Percentiles rank a stretch among this genome's conserved stretches.
Conservation (phyloP, 2,113 vertebrate genomes). For the Felis catus region F.catus_Fca126_mat1.0 CM031417.1:18471001-18471500, state of each 20-base stretch:
- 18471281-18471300: conserved; percentile 1
- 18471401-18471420: conserved; percentile 70
- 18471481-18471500: conserved; percentile 73
- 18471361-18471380: conserved; percentile 74
- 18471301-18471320: conserved; percentile 42
- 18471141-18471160: background rate
- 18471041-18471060: fast-evolving
- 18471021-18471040: background rate
- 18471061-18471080: background rate
- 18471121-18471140: background rate
- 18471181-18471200: background rate
- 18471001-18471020: background rate
- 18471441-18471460: conserved; percentile 66
- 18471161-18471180: background rate
- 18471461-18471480: background rate
- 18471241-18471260: background rate
- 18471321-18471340: conserved; percentile 35
- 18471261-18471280: background rate
- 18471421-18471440: conserved; percentile 61
- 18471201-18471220: background rate
- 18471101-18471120: background rate
- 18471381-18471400: conserved; percentile 60
- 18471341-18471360: conserved; percentile 64
- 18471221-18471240: background rate
- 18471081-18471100: background rate